A percentile compares a stretch with the other conserved stretches of the same genome.
phyloP scores from a whole-genome alignment of 2,113 vertebrate genomes.

The Podarcis cretensis region DNA sequence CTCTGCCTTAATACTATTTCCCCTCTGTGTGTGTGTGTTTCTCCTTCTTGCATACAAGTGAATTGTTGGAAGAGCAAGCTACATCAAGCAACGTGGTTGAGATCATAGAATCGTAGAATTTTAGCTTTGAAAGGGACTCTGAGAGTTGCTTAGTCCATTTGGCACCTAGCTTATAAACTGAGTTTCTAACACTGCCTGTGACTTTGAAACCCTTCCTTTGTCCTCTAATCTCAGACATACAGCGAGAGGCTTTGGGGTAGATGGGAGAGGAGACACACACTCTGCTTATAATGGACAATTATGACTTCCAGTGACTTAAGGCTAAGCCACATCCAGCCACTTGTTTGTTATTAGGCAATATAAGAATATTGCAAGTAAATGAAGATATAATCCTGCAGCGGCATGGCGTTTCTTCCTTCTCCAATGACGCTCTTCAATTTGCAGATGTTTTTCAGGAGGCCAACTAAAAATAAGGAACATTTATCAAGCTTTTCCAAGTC shows the following conservation, averaged over 20 bases:
- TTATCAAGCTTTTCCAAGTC: conserved; percentile 43
- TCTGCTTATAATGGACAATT: background rate
- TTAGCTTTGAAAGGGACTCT: no score
- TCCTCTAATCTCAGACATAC: background rate
- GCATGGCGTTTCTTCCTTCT: conserved; percentile 15
- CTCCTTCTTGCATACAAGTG: no score
- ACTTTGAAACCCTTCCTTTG: background rate
- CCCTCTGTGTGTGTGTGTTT: no score
- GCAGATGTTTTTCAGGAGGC: background rate
- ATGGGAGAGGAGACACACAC: background rate
- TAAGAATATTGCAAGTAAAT: background rate
- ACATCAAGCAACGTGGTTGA: no score
- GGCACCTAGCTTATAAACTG: no score
- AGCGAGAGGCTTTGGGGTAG: no score
- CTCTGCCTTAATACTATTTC: no score
- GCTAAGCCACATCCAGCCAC: background rate
- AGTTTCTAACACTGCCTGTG: no score
- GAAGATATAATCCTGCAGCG: background rate
- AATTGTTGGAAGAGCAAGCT: no score
- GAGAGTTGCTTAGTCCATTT: no score
- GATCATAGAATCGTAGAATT: no score
- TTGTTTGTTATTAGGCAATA: background rate
- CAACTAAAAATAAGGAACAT: conserved; percentile 31
- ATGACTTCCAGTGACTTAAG: background rate
- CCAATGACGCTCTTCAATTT: background rate